These are phyloP conservation scores for Notothenia coriiceps DNA, from an alignment of 2,113 vertebrate genomes.

Conservation along the genomic window DNA sequence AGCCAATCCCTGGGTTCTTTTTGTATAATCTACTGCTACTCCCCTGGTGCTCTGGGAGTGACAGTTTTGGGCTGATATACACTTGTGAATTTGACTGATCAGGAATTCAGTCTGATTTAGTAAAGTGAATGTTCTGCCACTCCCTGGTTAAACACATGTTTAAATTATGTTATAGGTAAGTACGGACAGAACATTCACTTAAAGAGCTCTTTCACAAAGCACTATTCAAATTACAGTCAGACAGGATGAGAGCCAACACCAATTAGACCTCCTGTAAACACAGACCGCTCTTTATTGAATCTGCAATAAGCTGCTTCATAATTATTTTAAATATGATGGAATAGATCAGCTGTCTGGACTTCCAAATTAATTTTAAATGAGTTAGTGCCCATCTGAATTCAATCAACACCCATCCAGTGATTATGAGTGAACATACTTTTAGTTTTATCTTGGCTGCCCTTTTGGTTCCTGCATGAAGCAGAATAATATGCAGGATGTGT, in stretches of 20 bases:
- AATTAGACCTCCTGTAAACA: conserved; percentile 49
- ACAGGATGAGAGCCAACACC: conserved; percentile 33
- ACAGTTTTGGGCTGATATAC: conserved; percentile 46
- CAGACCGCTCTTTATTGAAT: conserved; percentile 31
- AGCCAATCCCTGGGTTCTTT: not conserved
- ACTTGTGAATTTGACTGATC: conserved; percentile 48
- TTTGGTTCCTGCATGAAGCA: not conserved
- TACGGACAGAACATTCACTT: conserved; percentile 31
- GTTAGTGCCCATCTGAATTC: conserved; percentile 18
- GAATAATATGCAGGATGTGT: not conserved
- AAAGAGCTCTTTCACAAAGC: conserved; percentile 40
- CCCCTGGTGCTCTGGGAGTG: conserved; percentile 9
- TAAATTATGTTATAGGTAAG: conserved; percentile 48
- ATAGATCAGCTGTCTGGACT: conserved; percentile 27
- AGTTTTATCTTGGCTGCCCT: conserved; percentile 7
- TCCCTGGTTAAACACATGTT: conserved; percentile 37
- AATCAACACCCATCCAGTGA: not conserved
- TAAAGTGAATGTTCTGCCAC: conserved; percentile 9
- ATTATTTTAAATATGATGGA: conserved; percentile 25
- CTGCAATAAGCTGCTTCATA: conserved; percentile 14
- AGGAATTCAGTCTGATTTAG: conserved; percentile 29
- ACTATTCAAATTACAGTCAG: conserved; percentile 46
- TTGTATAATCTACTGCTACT: conserved; percentile 25
- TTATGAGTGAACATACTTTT: conserved; percentile 8
- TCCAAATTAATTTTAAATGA: conserved; percentile 32